Evolutionary conservation across 2,888 invertebrate genomes (phyloP).

Genomic region (Malthinus flaveolus): DNA sequence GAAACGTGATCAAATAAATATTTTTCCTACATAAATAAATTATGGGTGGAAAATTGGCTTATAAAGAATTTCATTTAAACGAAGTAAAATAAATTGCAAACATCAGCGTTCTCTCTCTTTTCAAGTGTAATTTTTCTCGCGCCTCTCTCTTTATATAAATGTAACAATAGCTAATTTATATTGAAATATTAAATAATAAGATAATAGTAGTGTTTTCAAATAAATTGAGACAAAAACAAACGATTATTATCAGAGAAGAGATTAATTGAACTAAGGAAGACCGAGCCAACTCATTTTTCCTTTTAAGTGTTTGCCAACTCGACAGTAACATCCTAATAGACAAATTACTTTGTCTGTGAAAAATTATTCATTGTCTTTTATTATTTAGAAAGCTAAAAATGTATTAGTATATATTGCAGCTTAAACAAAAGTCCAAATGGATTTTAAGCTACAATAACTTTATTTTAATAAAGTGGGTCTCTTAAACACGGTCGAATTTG

Average conservation of each 20-base stretch:
- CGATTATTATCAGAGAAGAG: conserved; percentile 7
- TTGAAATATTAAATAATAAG: conserved; percentile 1
- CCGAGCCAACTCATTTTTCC: conserved; percentile 13
- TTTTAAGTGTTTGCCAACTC: conserved; percentile 12
- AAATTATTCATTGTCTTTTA: conserved; percentile 14
- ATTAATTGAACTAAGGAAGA: conserved; percentile 9
- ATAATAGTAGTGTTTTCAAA: conserved; percentile 2
- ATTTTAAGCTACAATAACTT: conserved; percentile 4
- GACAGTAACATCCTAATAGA: conserved; percentile 8
- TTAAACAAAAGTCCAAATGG: conserved; percentile 2
- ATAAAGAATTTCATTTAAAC: conserved; percentile 3
- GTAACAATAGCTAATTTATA: not conserved
- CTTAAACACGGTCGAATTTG: not conserved
- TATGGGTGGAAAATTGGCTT: conserved; percentile 1
- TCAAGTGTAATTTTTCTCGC: not conserved
- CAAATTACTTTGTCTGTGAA: conserved; percentile 8
- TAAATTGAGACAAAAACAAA: conserved; percentile 6
- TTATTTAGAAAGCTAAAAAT: conserved; percentile 6
- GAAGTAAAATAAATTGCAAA: not conserved
- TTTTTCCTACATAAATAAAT: too few species aligned
- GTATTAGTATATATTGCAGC: not conserved
- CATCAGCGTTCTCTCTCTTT: not conserved
- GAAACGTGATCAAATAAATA: too few species aligned
- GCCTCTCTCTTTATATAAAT: not conserved
- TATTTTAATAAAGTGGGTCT: conserved; percentile 3